Conservation (phyloP, 2,113 vertebrate genomes). For the Seriola aureovittata region DNA sequence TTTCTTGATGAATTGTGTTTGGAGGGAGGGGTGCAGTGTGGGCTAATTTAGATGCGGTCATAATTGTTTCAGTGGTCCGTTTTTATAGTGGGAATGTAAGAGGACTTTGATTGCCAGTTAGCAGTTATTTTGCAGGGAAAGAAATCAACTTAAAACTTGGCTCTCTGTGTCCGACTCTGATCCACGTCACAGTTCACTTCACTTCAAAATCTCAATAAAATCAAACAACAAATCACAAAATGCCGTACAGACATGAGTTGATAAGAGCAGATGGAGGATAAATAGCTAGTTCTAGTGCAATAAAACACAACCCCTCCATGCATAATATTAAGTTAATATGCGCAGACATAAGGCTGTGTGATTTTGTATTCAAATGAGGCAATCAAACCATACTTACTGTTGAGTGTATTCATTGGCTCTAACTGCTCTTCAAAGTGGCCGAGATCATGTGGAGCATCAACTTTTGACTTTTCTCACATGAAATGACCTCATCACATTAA, state of each 20-base stretch:
- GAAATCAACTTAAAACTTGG: constrained; percentile 46
- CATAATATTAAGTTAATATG: constrained; percentile 13
- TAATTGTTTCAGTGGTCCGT: constrained; percentile 69
- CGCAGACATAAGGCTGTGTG: neutral
- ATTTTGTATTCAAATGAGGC: constrained; percentile 31
- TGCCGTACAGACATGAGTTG: constrained; percentile 1
- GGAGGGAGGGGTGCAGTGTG: constrained; percentile 42
- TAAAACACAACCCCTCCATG: constrained; percentile 24
- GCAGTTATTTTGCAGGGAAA: constrained; percentile 53
- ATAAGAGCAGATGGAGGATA: constrained; percentile 29
- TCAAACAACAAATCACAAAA: constrained; percentile 15
- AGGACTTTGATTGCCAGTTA: constrained; percentile 52
- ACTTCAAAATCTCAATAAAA: constrained; percentile 30
- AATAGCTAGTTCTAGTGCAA: constrained; percentile 9
- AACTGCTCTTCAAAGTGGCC: neutral
- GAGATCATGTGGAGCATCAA: neutral
- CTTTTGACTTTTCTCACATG: neutral
- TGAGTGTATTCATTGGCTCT: neutral
- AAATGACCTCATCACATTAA: constrained; percentile 15
- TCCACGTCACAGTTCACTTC: constrained; percentile 38
- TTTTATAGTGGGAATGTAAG: constrained; percentile 63
- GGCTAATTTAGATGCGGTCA: constrained; percentile 57
- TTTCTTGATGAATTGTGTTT: constrained; percentile 61
- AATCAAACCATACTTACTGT: constrained; percentile 16
- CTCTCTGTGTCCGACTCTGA: constrained; percentile 15